Base-by-base conservation (phyloP, 2,113 vertebrate species). In the Nothoprocta pentlandii region DNA sequence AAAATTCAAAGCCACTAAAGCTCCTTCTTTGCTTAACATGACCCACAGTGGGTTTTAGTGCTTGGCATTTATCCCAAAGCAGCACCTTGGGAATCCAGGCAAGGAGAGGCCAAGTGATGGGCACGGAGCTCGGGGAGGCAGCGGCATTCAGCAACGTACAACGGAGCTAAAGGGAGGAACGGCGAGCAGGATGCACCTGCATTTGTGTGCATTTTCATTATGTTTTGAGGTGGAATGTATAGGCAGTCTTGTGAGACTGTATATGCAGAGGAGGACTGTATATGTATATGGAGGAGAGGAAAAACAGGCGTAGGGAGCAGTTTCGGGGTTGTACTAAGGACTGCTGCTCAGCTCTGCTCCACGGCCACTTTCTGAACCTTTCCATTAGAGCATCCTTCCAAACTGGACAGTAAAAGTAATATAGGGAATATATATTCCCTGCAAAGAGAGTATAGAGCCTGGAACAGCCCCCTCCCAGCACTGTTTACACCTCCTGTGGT, bases 91-190 rank as follows among this genome's bases (percentile, higher is more conserved):
- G 53, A 58, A 67, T 32, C 39, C 79, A 44, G 49, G 2, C 36
- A 22, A 51, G 77, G 44, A 15, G 47, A 82, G 16, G 1, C 1
- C 26, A 17, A 42, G 39, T 25, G 1, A 2, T 0, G 2, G 0
- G 1, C 17, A 66, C 39, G 28, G 71, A 74, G 81, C 64, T 53
- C 0, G 0, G 20, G 1, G 75, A 62, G 42, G 47, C n/a, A 15
- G 26, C 16, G 61, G 23, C 19, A 16, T 11, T 9, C 56, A 39
- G 34, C 6, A 20, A 17, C 47, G 36, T 34, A 14, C 39, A 42
- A 66, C 10, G 3, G 53, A 87, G 13, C 14, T 49, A 17, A 34
- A 78, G 39, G 42, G 3, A 34, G 56, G 58, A 84, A 34, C 36
- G 15, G 21, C 14, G 71, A 54, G 7, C 22, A 28, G 89, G 42